Evolutionary conservation across 1,140 invertebrate species (phyloP), one percentile per base, ranked within the genome.

Genomic region (Lordiphosa stackelbergi): DNA sequence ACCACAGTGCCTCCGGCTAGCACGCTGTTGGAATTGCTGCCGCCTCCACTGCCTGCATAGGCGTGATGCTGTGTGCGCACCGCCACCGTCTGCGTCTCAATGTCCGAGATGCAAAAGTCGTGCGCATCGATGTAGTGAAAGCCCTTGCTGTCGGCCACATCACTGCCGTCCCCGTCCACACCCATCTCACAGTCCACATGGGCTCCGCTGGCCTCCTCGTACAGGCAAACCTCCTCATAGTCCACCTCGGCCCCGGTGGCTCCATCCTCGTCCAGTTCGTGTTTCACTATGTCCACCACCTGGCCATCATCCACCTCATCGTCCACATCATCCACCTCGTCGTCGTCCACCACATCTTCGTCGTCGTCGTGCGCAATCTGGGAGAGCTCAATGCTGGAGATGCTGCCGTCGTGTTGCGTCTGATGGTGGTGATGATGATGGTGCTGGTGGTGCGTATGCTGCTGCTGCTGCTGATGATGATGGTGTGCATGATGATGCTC

Each of bases 141-240:
- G 12, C 68, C 66, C 53, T 85, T 83, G 46, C 64, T 65, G 5
- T 77, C 64, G 16, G 69, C 41, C 36, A 84, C 72, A 42, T 83
- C 78, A 12, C 64, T 74, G 53, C 73, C 56, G 10, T 46, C 43
- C n/a, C 59, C 73, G 13, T 75, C 72, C 8, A 73, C 65, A 9
- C 37, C 75, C 66, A 81, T 74, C 24, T 86, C 84, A 45, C 77
- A 81, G 40, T 81, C 75, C 0, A 78, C 70, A 37, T 74, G 79
- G 2, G 70, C 69, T 1, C 70, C 85, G 10, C 65, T 85, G 12
- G 84, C 75, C 31, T 86, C 85, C 66, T 86, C 85, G 36, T 86
- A 86, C 12, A 86, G 35, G 35, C 85, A 86, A 0, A 86, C 85
- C 45, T 86, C 85, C 45, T 86, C 85, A 38, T 86, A 86, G 34